These are phyloP conservation scores for Struthio camelus DNA, from an alignment of 2,113 vertebrate species.

Conservation along the genomic window DNA sequence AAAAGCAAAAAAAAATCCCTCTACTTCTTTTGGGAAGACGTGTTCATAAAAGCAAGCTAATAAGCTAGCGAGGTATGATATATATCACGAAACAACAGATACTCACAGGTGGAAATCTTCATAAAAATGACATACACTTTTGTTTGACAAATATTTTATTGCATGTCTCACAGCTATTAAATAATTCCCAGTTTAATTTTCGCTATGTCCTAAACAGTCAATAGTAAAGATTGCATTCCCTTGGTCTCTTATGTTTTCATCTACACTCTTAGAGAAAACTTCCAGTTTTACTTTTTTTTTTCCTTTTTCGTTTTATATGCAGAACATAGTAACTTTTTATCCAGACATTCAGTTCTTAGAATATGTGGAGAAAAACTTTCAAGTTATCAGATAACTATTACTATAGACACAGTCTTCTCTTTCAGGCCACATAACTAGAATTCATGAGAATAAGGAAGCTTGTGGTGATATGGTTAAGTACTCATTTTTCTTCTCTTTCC, in stretches of 20 bases:
- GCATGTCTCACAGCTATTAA: constrained; percentile 62
- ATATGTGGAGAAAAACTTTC: background rate
- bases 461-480: background rate
- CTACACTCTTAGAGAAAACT: background rate
- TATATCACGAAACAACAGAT: constrained; percentile 15
- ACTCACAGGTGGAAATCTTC: constrained; percentile 18
- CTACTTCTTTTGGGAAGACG: background rate
- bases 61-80: constrained; percentile 23
- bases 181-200: constrained; percentile 71
- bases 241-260: background rate
- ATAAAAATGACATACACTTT: constrained; percentile 54
- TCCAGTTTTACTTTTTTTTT: background rate
- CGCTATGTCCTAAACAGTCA: constrained; percentile 19
- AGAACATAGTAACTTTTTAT: background rate
- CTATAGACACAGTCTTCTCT: background rate
- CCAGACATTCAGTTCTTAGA: background rate
- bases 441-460: background rate
- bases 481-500: background rate
- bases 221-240: constrained; percentile 18
- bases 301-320: background rate
- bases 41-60: constrained; percentile 51
- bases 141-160: constrained; percentile 58
- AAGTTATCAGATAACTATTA: background rate
- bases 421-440: background rate
- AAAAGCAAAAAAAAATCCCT: background rate